These are phyloP conservation scores for Tenualosa ilisha DNA, from an alignment of 2,797 vertebrate species.

Conservation along the genomic window DNA sequence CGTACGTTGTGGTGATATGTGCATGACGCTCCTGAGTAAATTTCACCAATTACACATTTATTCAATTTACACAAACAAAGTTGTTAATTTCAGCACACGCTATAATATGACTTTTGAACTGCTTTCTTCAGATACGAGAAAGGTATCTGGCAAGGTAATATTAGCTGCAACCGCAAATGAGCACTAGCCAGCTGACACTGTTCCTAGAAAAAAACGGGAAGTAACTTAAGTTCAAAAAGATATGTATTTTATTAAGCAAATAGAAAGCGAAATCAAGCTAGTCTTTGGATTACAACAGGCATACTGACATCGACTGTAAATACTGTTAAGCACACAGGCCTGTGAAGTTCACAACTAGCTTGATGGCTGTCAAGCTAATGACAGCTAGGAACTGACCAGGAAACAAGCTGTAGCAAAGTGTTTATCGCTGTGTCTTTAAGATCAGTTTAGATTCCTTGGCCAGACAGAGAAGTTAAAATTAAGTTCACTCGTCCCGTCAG, in stretches of 20 bases:
- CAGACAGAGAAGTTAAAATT: neutral
- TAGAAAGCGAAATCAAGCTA: neutral
- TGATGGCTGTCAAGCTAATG: slow-evolving; percentile 12
- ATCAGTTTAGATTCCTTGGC: neutral
- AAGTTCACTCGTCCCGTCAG: neutral
- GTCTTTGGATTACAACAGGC: neutral
- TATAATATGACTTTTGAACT: neutral
- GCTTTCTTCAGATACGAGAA: neutral
- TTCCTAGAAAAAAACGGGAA: neutral
- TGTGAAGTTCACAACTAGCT: neutral
- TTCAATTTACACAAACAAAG: neutral
- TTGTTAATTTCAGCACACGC: neutral
- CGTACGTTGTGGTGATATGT: neutral
- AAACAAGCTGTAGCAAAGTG: neutral
- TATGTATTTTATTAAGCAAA: neutral
- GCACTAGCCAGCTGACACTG: neutral
- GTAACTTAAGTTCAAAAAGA: neutral
- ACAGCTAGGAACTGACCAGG: neutral
- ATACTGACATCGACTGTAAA: neutral
- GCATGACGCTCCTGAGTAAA: neutral
- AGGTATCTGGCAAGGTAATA: neutral
- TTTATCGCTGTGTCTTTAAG: neutral
- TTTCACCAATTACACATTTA: neutral
- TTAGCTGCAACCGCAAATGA: neutral
- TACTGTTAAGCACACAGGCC: neutral